These are phyloP conservation scores for Nannoperca australis DNA, from an alignment of 2,797 vertebrate genomes.

Conservation along the genomic window DNA sequence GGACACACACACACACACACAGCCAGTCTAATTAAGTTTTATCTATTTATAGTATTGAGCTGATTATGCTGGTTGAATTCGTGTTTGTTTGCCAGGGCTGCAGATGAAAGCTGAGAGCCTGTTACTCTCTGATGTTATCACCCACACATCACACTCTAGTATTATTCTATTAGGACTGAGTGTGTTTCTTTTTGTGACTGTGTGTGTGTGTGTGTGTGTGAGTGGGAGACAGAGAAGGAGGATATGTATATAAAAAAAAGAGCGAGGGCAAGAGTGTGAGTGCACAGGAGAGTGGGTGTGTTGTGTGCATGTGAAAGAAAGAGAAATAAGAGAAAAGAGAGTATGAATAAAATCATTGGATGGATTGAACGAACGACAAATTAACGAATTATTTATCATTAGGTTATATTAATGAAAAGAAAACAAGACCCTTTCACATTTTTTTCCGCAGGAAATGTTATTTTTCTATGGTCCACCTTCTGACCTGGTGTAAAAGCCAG, in stretches of 20 bases:
- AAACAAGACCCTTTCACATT: not conserved
- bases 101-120: slow-evolving; percentile 85
- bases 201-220: slow-evolving; percentile 33
- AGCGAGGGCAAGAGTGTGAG: slow-evolving; percentile 67
- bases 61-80: slow-evolving; percentile 83
- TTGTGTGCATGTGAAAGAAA: slow-evolving; percentile 37
- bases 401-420: slow-evolving; percentile 21
- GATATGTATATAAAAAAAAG: slow-evolving; percentile 74
- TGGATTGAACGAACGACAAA: slow-evolving; percentile 45
- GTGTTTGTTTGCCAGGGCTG: slow-evolving; percentile 83
- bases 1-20: slow-evolving; percentile 46
- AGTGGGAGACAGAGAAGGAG: slow-evolving; percentile 65
- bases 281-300: slow-evolving; percentile 63
- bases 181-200: slow-evolving; percentile 49
- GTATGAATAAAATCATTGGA: slow-evolving; percentile 46
- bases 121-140: slow-evolving; percentile 85
- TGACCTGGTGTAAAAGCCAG: slow-evolving; percentile 35
- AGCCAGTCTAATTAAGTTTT: slow-evolving; percentile 82
- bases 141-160: slow-evolving; percentile 81
- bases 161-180: slow-evolving; percentile 82
- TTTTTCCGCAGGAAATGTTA: slow-evolving; percentile 35
- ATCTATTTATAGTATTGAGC: slow-evolving; percentile 87
- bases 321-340: slow-evolving; percentile 21
- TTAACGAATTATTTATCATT: slow-evolving; percentile 45
- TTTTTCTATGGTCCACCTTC: slow-evolving; percentile 39